A percentile compares a stretch with the other conserved stretches of the same genome.
Conservation (phyloP, 2,888 invertebrate genomes). For the Rhyacophila evoluta region DNA sequence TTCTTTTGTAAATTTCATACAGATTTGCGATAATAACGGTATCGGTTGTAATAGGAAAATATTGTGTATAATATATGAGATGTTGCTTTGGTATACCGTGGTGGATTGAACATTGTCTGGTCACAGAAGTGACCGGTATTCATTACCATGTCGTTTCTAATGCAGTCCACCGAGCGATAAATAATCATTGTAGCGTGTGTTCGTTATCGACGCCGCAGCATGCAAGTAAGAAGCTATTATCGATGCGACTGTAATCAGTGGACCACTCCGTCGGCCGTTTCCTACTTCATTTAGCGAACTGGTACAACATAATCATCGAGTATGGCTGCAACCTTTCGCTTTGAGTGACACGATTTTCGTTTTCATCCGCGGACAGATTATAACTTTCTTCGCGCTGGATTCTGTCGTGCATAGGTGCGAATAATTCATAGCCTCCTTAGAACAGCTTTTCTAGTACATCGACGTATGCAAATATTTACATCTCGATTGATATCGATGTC, state of each 20-base stretch:
- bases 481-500: no score
- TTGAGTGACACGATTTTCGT: constrained; percentile 38
- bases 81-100: no score
- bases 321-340: neutral
- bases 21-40: no score
- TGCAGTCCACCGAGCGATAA: neutral
- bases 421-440: neutral
- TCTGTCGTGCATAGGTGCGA: neutral
- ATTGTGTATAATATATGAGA: no score
- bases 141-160: neutral
- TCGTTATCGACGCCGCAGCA: neutral
- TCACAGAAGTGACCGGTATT: neutral
- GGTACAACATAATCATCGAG: neutral
- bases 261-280: neutral
- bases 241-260: no score
- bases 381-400: constrained; percentile 11
- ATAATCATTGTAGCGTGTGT: neutral
- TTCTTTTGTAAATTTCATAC: no score
- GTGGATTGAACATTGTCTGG: neutral
- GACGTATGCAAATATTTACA: neutral
- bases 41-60: no score
- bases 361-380: constrained; percentile 26
- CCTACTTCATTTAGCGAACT: constrained; percentile 9
- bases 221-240: no score
- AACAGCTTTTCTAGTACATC: neutral